Percentiles rank a stretch among this genome's conserved stretches.
phyloP scores from a whole-genome alignment of 2,888 invertebrate species.

The Trissoscelio sp. region DNA sequence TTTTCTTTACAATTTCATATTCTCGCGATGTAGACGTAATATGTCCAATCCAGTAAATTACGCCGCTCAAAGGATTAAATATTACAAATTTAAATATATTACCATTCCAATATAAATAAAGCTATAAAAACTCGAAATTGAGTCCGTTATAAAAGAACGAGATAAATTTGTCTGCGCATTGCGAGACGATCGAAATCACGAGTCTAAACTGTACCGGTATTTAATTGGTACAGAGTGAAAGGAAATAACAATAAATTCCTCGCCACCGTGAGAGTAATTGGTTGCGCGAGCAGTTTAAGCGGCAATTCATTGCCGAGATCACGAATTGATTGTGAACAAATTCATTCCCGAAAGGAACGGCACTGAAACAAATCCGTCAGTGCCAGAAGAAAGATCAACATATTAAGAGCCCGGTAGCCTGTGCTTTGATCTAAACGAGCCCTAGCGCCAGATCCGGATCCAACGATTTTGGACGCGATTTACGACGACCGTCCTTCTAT shows the following conservation, averaged over 20 bases:
- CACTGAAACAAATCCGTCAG: conserved; percentile 46
- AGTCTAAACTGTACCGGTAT: conserved; percentile 32
- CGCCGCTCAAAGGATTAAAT: no score
- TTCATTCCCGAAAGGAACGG: conserved; percentile 36
- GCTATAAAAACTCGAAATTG: no score
- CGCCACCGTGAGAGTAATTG: conserved; percentile 56
- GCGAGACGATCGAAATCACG: conserved; percentile 48
- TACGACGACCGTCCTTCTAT: conserved; percentile 22
- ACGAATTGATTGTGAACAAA: conserved; percentile 57
- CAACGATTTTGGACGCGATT: conserved; percentile 40
- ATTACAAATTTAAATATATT: no score
- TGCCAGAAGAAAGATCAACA: conserved; percentile 56
- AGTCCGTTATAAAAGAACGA: conserved; percentile 21
- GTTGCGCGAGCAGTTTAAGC: conserved; percentile 47
- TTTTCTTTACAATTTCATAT: no score
- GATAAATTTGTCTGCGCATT: conserved; percentile 36
- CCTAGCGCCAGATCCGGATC: conserved; percentile 7
- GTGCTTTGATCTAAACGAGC: conserved; percentile 43
- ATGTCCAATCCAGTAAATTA: no score
- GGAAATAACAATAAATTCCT: conserved; percentile 67
- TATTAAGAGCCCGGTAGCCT: conserved; percentile 21
- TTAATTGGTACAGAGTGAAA: conserved; percentile 57
- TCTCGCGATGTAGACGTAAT: no score
- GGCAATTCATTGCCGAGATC: conserved; percentile 63
- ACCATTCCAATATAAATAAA: no score